Percentiles rank a stretch among this genome's conserved stretches.
Evolutionary conservation across 2,113 vertebrate species (phyloP).

Genomic region (Leptodactylus fuscus): DNA sequence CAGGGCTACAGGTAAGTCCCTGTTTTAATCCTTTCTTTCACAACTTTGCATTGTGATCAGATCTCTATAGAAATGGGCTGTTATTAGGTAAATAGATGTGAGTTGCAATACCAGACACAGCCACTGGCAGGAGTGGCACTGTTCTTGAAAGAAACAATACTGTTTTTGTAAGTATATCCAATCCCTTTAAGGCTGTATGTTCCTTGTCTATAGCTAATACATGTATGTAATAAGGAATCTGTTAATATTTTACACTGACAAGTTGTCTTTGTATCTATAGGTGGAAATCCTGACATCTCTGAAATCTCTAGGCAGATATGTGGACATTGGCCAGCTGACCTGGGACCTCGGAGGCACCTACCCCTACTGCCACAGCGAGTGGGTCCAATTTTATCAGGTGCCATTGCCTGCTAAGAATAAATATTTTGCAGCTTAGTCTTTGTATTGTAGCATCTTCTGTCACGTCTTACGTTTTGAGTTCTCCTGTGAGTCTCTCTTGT

Average conservation of each 20-base stretch:
- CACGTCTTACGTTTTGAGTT: not conserved
- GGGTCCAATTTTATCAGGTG: constrained; percentile 94
- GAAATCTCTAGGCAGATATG: constrained; percentile 81
- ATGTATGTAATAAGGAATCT: not conserved
- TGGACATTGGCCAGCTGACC: constrained; percentile 86
- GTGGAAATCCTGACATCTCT: constrained; percentile 85
- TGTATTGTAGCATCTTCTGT: not conserved
- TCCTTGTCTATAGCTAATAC: not conserved
- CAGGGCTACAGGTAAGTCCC: constrained; percentile 82
- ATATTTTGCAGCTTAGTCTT: not conserved
- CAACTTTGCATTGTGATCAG: not conserved
- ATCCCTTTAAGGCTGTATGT: not conserved
- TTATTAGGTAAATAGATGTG: not conserved
- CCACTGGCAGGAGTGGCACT: not conserved
- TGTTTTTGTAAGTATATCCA: not conserved
- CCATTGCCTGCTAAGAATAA: constrained; percentile 55
- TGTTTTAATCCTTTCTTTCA: not conserved
- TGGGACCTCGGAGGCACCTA: constrained; percentile 83
- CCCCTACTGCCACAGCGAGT: constrained; percentile 86
- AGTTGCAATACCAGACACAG: not conserved
- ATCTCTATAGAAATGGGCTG: not conserved
- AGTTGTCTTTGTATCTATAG: constrained; percentile 65
- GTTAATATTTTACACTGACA: not conserved
- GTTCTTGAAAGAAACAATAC: not conserved
- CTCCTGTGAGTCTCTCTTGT: not conserved